Conservation (phyloP, 2,797 vertebrate species). For the Rallus crepitans region DNA sequence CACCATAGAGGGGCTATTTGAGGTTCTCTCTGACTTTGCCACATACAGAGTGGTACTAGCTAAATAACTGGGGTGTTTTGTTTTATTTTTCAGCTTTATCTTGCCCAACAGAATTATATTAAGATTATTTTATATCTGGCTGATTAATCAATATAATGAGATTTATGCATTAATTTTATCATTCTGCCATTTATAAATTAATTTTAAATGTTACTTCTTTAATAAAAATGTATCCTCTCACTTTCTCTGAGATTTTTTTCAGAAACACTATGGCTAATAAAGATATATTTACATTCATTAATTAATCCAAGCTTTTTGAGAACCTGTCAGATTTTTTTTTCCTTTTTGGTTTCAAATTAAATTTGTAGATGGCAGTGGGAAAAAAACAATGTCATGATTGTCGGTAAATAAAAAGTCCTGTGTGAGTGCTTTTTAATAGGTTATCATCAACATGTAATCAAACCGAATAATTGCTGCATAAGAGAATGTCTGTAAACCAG, state of each 20-base stretch:
- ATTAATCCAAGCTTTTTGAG: neutral
- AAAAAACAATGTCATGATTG: neutral
- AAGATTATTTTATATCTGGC: neutral
- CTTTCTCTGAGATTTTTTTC: neutral
- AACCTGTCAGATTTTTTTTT: neutral
- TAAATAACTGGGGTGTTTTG: neutral
- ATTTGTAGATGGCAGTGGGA: conserved; percentile 4
- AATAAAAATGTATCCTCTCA: neutral
- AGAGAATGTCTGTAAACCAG: conserved; percentile 39
- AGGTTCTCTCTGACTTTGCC: neutral
- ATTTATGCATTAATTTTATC: neutral
- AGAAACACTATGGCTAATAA: neutral
- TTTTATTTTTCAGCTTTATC: neutral
- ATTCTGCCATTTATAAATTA: neutral
- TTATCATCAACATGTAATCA: conserved; percentile 70
- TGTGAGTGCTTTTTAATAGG: conserved; percentile 67
- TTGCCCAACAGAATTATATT: neutral
- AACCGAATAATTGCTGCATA: conserved; percentile 69
- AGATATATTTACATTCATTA: neutral
- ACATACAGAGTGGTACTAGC: neutral
- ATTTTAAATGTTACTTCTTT: neutral
- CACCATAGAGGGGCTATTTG: neutral
- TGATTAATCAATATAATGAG: conserved; percentile 7
- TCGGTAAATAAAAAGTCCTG: conserved; percentile 72
- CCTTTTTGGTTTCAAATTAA: neutral